Evolutionary conservation across 2,113 vertebrate species (phyloP).

Genomic region (Strix aluco): DNA sequence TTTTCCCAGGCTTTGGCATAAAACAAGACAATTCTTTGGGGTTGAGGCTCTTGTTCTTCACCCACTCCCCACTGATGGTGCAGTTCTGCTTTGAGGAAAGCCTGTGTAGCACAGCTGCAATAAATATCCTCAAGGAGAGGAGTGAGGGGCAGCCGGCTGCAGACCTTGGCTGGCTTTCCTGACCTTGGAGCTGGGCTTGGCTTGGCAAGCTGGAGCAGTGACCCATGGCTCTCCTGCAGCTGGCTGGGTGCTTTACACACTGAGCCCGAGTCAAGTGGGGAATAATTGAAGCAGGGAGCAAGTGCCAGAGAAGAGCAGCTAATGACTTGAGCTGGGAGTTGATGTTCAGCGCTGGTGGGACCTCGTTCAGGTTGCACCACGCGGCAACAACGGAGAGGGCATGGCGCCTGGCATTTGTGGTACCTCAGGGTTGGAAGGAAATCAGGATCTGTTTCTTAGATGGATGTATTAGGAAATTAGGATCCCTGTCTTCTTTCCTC

Average conservation of each 20-base stretch:
- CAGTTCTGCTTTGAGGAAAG: neutral
- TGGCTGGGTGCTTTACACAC: accelerated
- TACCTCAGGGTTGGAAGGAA: neutral
- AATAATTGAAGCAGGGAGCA: accelerated
- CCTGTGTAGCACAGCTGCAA: neutral
- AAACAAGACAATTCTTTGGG: neutral
- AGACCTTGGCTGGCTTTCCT: neutral
- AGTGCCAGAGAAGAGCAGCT: neutral
- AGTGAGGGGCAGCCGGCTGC: accelerated
- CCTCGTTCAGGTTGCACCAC: accelerated
- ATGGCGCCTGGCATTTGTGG: accelerated
- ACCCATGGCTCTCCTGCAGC: accelerated
- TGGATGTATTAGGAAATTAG: neutral
- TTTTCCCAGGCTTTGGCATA: neutral
- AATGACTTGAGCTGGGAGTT: accelerated
- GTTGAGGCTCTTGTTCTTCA: neutral
- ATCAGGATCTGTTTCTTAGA: neutral
- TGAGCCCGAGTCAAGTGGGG: neutral
- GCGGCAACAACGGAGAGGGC: neutral
- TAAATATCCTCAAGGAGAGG: neutral
- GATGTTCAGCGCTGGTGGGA: neutral
- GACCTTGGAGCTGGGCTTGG: neutral
- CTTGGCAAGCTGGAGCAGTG: neutral
- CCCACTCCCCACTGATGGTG: neutral
- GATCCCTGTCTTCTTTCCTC: neutral